Evolutionary conservation across 2,113 vertebrate genomes (phyloP).

Genomic region (Indicator indicator): DNA sequence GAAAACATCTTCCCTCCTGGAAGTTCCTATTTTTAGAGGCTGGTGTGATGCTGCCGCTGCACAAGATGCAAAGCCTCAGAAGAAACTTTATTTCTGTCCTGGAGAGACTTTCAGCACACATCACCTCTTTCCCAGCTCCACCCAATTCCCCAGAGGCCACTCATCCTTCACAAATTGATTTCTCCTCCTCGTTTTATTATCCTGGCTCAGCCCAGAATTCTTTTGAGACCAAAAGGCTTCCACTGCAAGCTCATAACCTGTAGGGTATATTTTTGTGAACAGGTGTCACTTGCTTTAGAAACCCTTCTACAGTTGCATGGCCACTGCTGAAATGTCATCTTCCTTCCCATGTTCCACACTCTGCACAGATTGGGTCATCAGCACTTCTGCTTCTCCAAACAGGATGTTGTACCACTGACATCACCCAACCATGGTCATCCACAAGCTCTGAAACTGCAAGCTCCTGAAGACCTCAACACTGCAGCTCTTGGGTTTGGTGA

Average conservation of each 20-base stretch:
- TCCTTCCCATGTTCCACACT: rapidly evolving
- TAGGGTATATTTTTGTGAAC: rapidly evolving
- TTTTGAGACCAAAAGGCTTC: not conserved
- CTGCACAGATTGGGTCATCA: rapidly evolving
- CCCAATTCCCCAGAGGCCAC: not conserved
- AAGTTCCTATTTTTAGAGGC: not conserved
- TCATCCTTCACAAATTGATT: not conserved
- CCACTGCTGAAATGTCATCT: not conserved
- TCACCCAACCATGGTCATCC: not conserved
- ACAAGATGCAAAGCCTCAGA: not conserved
- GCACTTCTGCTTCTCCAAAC: not conserved
- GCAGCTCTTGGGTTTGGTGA: not conserved
- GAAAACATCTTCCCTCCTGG: not conserved
- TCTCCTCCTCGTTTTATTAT: rapidly evolving
- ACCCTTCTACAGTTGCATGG: not conserved
- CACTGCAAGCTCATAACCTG: rapidly evolving
- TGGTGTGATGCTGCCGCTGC: not conserved
- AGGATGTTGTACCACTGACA: rapidly evolving
- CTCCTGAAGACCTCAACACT: rapidly evolving
- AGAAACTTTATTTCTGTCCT: not conserved
- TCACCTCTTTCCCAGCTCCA: not conserved
- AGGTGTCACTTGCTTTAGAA: not conserved
- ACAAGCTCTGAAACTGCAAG: not conserved
- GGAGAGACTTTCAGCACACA: not conserved
- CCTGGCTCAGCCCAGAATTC: not conserved